Base-by-base conservation (phyloP, 2,113 vertebrate genomes). In the Stictonetta naevosa region DNA sequence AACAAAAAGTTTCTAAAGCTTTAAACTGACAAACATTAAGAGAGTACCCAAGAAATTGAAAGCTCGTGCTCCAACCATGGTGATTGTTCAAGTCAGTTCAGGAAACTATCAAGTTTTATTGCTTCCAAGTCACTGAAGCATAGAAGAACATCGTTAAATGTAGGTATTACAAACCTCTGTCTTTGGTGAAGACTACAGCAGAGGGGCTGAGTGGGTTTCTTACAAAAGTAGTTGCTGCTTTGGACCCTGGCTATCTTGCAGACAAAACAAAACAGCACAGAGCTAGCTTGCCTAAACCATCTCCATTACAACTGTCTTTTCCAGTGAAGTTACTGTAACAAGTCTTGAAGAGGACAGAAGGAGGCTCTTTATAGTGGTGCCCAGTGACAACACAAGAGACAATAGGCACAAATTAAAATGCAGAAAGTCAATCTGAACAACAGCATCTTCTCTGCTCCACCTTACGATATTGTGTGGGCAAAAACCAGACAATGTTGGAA, bases 1-100 rank as follows among this genome's bases (percentile, higher is more conserved):
- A 82, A 64, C 58, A 69, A 71, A 95, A 90, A 92, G 84, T 96
- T 95, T 60, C 68, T 91, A 60, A 92, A 78, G 92, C 89, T 96
- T 94, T 92, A 72, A 94, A 87, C 88, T 92, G 89, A 97, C 90
- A 95, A 93, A 83, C 83, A 93, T 86, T 18, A 59, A 83, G 92
- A 95, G n/a, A 93, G 64, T 94, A 73, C 90, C 94, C 69, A 48
- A 76, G 78, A 95, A 94, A 94, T 67, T 88, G 89, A 92, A 94
- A 94, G 82, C 63, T 73, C n/a, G 26, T 88, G 91, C 91, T 80
- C 28, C 10, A 44, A 93, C 76, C 26, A 25, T 6, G 2, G 59
- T 36, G 46, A 93, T 59, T 94, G 83, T 79, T 80, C 83, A 86
- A 92, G 85, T 74, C 74, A 50, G n/a, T 81, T 95, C 26, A n/a